These are phyloP conservation scores for Vesta saturnalis DNA, from an alignment of 2,888 invertebrate genomes.

Conservation along the genomic window DNA sequence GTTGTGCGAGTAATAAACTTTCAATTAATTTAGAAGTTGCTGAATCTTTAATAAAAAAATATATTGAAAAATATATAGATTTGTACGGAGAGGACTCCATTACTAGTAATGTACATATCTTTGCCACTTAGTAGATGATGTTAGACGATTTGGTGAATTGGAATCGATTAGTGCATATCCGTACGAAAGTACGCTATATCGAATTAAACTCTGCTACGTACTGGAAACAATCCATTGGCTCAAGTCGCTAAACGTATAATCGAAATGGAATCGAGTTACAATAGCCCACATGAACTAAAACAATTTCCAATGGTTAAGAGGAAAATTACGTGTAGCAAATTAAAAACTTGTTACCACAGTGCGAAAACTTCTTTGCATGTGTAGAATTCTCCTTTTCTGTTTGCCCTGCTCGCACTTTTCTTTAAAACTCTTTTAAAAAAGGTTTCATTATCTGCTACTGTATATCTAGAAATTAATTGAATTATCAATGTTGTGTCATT, in stretches of 20 bases:
- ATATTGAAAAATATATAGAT: slow-evolving; percentile 33
- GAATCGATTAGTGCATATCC: slow-evolving; percentile 50
- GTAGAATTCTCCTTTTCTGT: neutral
- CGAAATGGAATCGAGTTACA: slow-evolving; percentile 18
- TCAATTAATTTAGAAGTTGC: neutral
- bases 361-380: too few species aligned
- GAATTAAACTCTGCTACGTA: slow-evolving; percentile 32
- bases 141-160: slow-evolving; percentile 47
- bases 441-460: neutral
- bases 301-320: too few species aligned
- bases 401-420: neutral
- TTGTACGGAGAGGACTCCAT: slow-evolving; percentile 51
- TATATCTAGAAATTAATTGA: neutral
- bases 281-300: too few species aligned
- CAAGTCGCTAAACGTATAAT: slow-evolving; percentile 36
- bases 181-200: slow-evolving; percentile 51
- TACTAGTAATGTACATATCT: slow-evolving; percentile 55
- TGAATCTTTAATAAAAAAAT: slow-evolving; percentile 30
- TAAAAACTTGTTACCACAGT: too few species aligned
- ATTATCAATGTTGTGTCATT: neutral
- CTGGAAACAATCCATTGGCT: slow-evolving; percentile 32
- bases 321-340: too few species aligned
- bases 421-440: neutral
- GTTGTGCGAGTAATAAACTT: neutral
- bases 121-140: slow-evolving; percentile 52